Evolutionary conservation across 2,888 invertebrate genomes (phyloP).

Genomic region (Odontothrips loti): DNA sequence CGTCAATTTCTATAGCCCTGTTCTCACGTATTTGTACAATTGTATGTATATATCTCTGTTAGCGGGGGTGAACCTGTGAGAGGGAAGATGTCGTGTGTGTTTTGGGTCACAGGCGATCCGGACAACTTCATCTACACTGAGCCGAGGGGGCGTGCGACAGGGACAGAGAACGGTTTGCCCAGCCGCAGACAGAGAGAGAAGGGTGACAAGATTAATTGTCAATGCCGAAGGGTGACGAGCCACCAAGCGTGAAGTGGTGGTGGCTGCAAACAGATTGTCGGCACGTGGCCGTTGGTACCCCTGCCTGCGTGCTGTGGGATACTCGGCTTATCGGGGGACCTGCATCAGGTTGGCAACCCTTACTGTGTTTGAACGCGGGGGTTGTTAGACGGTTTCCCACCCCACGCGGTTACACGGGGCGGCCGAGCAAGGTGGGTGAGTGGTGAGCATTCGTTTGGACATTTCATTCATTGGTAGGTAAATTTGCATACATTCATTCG

Average conservation of each 20-base stretch:
- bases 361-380: neutral
- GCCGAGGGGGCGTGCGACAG: neutral
- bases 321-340: neutral
- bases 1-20: too few species aligned
- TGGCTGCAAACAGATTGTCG: slow-evolving; percentile 8
- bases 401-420: neutral
- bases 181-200: neutral
- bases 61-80: neutral
- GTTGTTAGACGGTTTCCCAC: neutral
- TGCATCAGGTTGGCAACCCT: neutral
- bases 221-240: neutral
- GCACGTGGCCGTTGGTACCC: slow-evolving; percentile 5
- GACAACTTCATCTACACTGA: too few species aligned
- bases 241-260: slow-evolving; percentile 9
- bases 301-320: neutral
- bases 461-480: too few species aligned
- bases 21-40: too few species aligned
- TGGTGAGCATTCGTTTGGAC: too few species aligned
- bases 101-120: too few species aligned
- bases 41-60: too few species aligned
- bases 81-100: neutral
- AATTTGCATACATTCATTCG: too few species aligned
- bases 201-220: slow-evolving; percentile 11
- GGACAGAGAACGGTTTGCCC: neutral
- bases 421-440: too few species aligned